A percentile compares a stretch with the other conserved stretches of the same genome.
Conservation (phyloP, 2,888 invertebrate genomes). For the Polydrusus pterygomalis region DNA sequence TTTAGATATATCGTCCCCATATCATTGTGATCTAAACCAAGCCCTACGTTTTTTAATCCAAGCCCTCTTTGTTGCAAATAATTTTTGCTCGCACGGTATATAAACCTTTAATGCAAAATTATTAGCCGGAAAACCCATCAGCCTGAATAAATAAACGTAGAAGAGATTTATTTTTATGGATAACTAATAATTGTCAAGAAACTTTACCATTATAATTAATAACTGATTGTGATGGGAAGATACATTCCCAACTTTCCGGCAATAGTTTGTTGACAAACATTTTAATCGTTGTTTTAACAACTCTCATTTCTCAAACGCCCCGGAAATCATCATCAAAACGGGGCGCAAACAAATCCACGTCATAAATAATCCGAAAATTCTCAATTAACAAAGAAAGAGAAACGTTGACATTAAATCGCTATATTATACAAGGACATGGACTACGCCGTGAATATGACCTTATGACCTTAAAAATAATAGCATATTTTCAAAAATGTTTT, state of each 20-base stretch:
- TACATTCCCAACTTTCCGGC: conserved; percentile 1
- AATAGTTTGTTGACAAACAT: conserved; percentile 33
- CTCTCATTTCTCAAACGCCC: conserved; percentile 34
- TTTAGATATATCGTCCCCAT: no score
- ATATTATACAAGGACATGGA: conserved; percentile 52
- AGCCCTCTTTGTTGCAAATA: no score
- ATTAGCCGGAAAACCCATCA: no score
- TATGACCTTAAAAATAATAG: conserved; percentile 53
- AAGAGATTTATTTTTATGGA: no score
- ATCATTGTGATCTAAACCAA: no score
- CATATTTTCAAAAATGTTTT: neutral
- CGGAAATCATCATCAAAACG: conserved; percentile 33
- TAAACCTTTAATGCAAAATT: no score
- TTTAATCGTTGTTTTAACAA: conserved; percentile 34
- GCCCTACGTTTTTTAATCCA: no score
- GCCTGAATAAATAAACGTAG: no score
- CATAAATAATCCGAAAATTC: conserved; percentile 53
- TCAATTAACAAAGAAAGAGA: conserved; percentile 53
- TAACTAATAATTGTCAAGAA: neutral
- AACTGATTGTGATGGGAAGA: neutral
- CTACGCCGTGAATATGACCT: conserved; percentile 42
- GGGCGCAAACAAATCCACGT: conserved; percentile 53
- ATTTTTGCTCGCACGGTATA: no score
- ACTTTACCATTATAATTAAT: neutral
- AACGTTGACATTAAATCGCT: conserved; percentile 46